These are phyloP conservation scores for Dicaeum eximium DNA, from an alignment of 2,113 vertebrate genomes.

Conservation along the genomic window DNA sequence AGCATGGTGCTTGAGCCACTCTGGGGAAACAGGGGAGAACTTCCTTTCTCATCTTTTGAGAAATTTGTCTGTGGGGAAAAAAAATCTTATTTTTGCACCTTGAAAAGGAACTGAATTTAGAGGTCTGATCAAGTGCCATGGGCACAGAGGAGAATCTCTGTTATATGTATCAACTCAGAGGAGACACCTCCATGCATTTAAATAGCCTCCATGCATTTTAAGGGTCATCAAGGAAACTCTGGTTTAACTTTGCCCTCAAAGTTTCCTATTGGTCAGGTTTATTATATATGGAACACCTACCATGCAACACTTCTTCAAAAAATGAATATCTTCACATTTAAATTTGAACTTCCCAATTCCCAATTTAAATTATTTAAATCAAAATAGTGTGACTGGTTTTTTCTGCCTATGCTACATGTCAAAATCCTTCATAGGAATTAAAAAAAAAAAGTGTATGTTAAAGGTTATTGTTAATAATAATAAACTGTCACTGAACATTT, in stretches of 20 bases:
- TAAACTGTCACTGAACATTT: no score
- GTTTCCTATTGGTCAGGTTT: not conserved
- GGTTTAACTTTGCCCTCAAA: not conserved
- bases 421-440: not conserved
- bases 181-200: not conserved
- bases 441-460: not conserved
- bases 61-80: not conserved
- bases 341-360: not conserved
- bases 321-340: not conserved
- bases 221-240: not conserved
- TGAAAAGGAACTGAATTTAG: not conserved
- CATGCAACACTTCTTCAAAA: not conserved
- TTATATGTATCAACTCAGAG: not conserved
- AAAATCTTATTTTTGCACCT: not conserved
- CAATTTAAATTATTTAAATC: not conserved
- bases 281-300: not conserved
- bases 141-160: not conserved
- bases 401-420: not conserved
- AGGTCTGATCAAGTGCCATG: not conserved
- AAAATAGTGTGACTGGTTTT: not conserved
- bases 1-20: not conserved
- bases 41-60: not conserved
- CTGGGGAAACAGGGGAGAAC: not conserved
- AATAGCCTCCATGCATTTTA: not conserved
- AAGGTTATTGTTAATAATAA: not conserved